Evolutionary conservation across 2,888 invertebrate species (phyloP), one percentile per base, ranked within the genome.

Genomic region (Orchestes rusci): DNA sequence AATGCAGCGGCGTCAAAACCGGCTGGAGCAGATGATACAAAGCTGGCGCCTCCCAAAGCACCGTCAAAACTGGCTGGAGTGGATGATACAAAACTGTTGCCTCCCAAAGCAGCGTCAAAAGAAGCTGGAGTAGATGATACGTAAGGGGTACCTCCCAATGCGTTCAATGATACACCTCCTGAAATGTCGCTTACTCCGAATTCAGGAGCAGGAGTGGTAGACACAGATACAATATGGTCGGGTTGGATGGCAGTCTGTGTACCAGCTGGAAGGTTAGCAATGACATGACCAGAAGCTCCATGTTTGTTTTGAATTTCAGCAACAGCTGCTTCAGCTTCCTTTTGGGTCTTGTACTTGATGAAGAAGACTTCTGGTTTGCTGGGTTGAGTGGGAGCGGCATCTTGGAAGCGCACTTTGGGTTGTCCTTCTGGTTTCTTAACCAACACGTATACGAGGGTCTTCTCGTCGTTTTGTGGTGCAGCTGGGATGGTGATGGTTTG

Each of bases 301-400:
- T 51, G 45, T 40, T 48, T 42, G 19, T 34, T 43, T 43, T 51
- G 51, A 16, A 51, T 48, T 34, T 51, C 45, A 3, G 51, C 51
- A 7, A 51, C 48, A 30, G 51, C 51, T 8, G 15, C 45, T 45
- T 51, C 51, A 30, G 48, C 51, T 48, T 74, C 73, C 61, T 71
- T 74, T 70, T 83, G 82, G 48, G 83, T 83, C 73, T 82, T 83
- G 76, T 85, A 85, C 57, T 82, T 79, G 76, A 85, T 89, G 76
- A 89, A 90, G 79, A 89, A 90, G 41, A 89, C 89, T 73, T 89
- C 89, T 40, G 89, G 89, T 73, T 89, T 89, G 66, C 84, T 80
- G 52, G 88, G 88, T 62, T 84, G 83, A 37, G 87, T 87, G 38
- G 89, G 87, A 2, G 80, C 78, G 12, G 81, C 73, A n/a, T 82